phyloP scores from a whole-genome alignment of 2,888 invertebrate genomes.

The Ornithoptera priamus region DNA sequence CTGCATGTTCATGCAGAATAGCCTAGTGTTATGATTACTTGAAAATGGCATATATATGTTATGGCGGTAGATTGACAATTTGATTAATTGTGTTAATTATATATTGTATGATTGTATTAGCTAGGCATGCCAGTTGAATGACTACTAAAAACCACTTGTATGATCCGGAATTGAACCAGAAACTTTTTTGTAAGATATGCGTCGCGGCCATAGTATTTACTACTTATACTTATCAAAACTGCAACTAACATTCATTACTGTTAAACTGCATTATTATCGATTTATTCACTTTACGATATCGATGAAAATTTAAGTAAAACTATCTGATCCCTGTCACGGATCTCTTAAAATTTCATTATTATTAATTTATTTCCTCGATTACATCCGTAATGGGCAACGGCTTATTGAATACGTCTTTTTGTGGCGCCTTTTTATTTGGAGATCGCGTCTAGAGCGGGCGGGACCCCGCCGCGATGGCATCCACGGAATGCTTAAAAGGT shows the following conservation, averaged over 20 bases:
- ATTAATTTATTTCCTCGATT: conserved; percentile 79
- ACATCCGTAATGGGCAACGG: conserved; percentile 75
- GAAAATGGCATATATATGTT: too few species aligned
- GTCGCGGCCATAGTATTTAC: too few species aligned
- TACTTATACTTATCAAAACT: not conserved
- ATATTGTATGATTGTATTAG: too few species aligned
- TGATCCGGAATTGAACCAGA: too few species aligned
- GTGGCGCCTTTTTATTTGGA: conserved; percentile 78
- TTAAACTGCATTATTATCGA: not conserved
- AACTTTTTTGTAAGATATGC: too few species aligned
- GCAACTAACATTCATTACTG: too few species aligned
- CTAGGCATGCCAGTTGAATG: too few species aligned
- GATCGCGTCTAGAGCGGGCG: conserved; percentile 73
- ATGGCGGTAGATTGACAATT: too few species aligned
- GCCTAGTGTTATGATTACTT: too few species aligned
- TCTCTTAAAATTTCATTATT: conserved; percentile 66
- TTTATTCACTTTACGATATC: not conserved
- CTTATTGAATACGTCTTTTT: conserved; percentile 79
- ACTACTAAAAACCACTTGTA: too few species aligned
- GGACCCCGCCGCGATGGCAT: conserved; percentile 75
- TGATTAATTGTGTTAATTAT: too few species aligned
- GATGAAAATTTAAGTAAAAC: conserved; percentile 11
- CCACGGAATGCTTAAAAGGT: conserved; percentile 78
- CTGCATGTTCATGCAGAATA: too few species aligned
- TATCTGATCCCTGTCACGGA: conserved; percentile 32